phyloP scores from a whole-genome alignment of 2,797 vertebrate species.

The Astyanax mexicanus region DNA sequence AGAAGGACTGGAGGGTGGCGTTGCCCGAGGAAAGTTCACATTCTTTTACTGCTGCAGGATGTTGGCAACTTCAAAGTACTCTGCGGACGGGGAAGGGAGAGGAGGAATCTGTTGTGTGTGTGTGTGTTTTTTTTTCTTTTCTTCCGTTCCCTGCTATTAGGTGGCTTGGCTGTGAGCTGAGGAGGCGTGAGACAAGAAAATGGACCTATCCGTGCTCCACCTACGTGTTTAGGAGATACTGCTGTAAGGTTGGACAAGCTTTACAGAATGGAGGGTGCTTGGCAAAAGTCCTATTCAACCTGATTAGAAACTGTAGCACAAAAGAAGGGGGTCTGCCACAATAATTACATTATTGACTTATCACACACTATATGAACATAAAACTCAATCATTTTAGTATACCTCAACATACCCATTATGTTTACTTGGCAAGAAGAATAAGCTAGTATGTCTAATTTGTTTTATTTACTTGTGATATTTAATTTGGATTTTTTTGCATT shows the following conservation, averaged over 20 bases:
- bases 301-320: neutral
- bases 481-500: too few species aligned
- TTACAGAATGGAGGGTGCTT: neutral
- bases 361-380: too few species aligned
- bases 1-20: slow-evolving; percentile 63
- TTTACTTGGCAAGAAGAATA: too few species aligned
- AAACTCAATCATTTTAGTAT: too few species aligned
- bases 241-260: neutral
- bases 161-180: slow-evolving; percentile 39
- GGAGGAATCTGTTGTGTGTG: slow-evolving; percentile 17
- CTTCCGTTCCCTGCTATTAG: slow-evolving; percentile 16
- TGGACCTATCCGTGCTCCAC: neutral
- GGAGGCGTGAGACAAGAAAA: slow-evolving; percentile 5
- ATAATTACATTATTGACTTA: too few species aligned
- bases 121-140: neutral
- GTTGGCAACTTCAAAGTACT: slow-evolving; percentile 58
- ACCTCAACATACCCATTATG: too few species aligned
- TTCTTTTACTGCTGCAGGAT: slow-evolving; percentile 48
- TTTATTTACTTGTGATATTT: too few species aligned
- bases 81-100: slow-evolving; percentile 21
- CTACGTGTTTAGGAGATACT: neutral
- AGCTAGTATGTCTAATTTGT: too few species aligned
- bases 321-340: too few species aligned
- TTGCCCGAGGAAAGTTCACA: slow-evolving; percentile 65
- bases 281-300: neutral